Evolutionary conservation across 2,888 invertebrate genomes (phyloP), one percentile per base, ranked within the genome.

Genomic region (Caenorhabditis virilis): DNA sequence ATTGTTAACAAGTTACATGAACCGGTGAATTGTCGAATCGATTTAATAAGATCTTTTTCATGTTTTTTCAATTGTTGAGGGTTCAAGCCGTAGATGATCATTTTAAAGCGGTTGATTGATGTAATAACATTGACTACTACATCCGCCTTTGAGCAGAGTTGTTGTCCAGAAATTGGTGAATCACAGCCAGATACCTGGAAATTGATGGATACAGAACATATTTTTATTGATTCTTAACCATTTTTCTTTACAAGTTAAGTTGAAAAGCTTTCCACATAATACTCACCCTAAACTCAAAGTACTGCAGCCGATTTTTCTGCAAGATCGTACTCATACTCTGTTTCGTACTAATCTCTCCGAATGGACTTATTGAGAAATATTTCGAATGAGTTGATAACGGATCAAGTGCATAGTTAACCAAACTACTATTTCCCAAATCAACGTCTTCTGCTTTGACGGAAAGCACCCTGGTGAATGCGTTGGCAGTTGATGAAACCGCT

Each of bases 381-480:
- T 81, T 76, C 2, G 73, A 70, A 23, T 83, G 80, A 1, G 75
- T 60, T 0, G 77, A 69, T 16, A 74, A 23, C 7, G 73, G 67
- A 61, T 80, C 82, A 26, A 93, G 86, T 15, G 88, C 87, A 85
- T 95, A 97, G 33, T 88, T 88, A 25, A 97, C 89, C 73, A 88
- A 87, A 3, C 92, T 91, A 82, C 92, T 92, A 69, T 88, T 88
- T 0, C 90, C 91, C 0, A 89, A 89, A 83, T 97, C 97, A 57
- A 88, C 88, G 85, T 97, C 97, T 33, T 88, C 88, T 0, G 95
- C 97, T 69, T 79, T 78, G 6, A 82, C 78, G 1, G 76, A 71
- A 2, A 77, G 42, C 20, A 80, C 72, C 4, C 70, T 42, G 1
- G 79, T 69, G 43, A 78, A 74, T 1, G 78, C 74, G 11, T 66